These are phyloP conservation scores for Fragum whitleyi DNA, from an alignment of 2,888 invertebrate genomes.

Conservation along the genomic window DNA sequence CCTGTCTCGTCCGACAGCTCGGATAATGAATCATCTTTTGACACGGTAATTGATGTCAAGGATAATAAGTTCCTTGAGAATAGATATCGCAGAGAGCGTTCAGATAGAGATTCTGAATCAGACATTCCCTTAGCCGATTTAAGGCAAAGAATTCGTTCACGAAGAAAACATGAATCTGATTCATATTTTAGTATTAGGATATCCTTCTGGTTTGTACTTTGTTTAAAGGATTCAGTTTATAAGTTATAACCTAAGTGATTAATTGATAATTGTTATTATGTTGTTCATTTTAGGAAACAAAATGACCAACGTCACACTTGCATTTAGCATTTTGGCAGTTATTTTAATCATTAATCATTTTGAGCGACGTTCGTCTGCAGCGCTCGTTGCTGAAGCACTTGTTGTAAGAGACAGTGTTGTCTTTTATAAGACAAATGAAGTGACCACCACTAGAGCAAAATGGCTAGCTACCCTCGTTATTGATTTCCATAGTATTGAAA, in stretches of 20 bases:
- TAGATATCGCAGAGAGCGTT: background rate
- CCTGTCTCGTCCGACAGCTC: background rate
- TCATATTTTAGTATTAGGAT: background rate
- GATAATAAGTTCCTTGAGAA: background rate
- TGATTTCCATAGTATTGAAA: background rate
- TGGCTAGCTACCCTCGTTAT: background rate
- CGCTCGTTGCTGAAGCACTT: background rate
- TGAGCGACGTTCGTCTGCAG: background rate
- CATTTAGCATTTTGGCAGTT: background rate
- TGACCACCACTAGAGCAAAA: conserved; percentile 1
- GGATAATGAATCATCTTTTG: background rate
- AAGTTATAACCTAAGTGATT: too few species aligned
- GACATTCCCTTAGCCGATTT: conserved; percentile 3
- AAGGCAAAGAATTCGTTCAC: background rate
- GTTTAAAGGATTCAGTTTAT: background rate
- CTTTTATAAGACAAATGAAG: conserved; percentile 5
- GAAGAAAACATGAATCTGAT: background rate
- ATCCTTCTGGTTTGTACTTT: background rate
- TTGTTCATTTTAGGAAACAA: background rate
- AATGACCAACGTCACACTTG: background rate
- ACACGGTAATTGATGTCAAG: too few species aligned
- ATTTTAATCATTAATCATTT: background rate
- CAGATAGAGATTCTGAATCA: background rate
- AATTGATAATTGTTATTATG: background rate
- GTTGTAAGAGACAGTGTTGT: background rate